Evolutionary conservation across 2,113 vertebrate genomes (phyloP).

Genomic region (Megalops atlanticus): DNA sequence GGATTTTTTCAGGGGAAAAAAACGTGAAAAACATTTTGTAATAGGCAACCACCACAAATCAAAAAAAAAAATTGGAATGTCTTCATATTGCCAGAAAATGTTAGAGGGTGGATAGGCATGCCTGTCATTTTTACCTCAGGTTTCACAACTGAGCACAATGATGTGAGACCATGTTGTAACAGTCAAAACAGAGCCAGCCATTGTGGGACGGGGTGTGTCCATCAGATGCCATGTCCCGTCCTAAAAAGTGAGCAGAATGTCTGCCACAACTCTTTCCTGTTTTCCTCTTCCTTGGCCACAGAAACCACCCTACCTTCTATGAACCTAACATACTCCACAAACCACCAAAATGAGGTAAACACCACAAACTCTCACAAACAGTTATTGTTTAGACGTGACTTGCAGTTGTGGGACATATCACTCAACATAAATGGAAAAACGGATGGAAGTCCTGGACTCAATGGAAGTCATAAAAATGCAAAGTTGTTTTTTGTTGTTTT

Average conservation of each 20-base stretch:
- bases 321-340: constrained; percentile 29
- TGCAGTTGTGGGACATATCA: constrained; percentile 35
- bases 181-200: neutral
- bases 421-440: constrained; percentile 37
- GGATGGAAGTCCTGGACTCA: too few species aligned
- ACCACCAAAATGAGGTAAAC: constrained; percentile 28
- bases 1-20: neutral
- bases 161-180: neutral
- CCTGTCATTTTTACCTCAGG: neutral
- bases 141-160: neutral
- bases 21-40: neutral
- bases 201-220: neutral
- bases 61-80: neutral
- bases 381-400: constrained; percentile 36
- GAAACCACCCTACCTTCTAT: constrained; percentile 42
- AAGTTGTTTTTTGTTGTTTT: constrained; percentile 16
- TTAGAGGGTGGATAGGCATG: neutral
- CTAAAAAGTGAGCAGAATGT: constrained; percentile 30
- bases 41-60: neutral
- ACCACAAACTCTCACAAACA: constrained; percentile 19
- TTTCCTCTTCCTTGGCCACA: constrained; percentile 36
- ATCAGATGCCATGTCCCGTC: neutral
- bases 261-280: constrained; percentile 12
- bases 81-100: neutral
- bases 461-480: neutral